Evolutionary conservation across 2,888 invertebrate genomes (phyloP).

Genomic region (Caenorhabditis doughertyi): DNA sequence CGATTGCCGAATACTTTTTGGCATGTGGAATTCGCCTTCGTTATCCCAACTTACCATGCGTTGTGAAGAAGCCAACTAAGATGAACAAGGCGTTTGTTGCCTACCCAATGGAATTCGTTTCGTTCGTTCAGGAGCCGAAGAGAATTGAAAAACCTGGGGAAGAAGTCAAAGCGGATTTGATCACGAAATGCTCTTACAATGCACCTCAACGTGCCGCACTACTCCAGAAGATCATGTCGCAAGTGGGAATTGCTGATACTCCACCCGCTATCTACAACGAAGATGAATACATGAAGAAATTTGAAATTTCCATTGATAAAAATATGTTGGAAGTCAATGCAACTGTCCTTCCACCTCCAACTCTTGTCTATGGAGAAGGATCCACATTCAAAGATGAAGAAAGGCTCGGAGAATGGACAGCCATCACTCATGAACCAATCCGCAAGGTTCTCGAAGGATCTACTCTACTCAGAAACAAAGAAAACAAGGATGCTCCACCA

Average conservation of each 20-base stretch:
- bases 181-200: not conserved
- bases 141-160: not conserved
- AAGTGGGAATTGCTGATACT: not conserved
- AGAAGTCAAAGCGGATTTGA: not conserved
- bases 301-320: slow-evolving; percentile 4
- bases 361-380: slow-evolving; percentile 36
- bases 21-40: not conserved
- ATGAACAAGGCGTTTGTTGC: not conserved
- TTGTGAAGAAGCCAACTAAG: slow-evolving; percentile 4
- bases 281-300: slow-evolving; percentile 26
- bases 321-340: slow-evolving; percentile 34
- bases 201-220: not conserved
- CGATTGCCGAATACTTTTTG: slow-evolving; percentile 16
- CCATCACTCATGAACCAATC: slow-evolving; percentile 4
- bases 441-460: not conserved
- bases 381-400: not conserved
- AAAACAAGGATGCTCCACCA: too few relatives aligned
- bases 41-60: slow-evolving; percentile 27
- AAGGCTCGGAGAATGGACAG: slow-evolving; percentile 27
- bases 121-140: too few relatives aligned
- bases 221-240: slow-evolving; percentile 16
- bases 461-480: too few relatives aligned
- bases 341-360: slow-evolving; percentile 45
- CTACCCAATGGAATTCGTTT: slow-evolving; percentile 27
- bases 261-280: slow-evolving; percentile 30